A percentile compares a stretch with the other conserved stretches of the same genome.
Evolutionary conservation across 2,797 vertebrate genomes (phyloP).

Genomic region (Petrocephalus sullivani): DNA sequence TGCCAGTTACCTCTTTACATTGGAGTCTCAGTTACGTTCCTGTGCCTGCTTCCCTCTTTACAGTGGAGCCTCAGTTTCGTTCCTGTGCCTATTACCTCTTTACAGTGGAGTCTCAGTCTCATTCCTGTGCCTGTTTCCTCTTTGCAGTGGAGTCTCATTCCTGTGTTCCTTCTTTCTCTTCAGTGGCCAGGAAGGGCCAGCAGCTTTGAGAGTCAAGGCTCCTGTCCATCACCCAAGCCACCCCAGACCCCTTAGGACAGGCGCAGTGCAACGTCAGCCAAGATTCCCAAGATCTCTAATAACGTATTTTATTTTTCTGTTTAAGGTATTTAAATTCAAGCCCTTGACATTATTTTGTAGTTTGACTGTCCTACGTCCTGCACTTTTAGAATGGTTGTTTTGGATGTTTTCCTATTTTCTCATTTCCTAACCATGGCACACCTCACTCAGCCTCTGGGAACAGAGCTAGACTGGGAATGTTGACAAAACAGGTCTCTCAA

Average conservation of each 20-base stretch:
- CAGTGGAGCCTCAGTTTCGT: neutral
- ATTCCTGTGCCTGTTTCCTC: conserved; percentile 22
- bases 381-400: neutral
- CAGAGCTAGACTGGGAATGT: neutral
- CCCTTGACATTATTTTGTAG: neutral
- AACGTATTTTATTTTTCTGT: conserved; percentile 8
- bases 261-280: neutral
- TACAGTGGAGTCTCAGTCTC: neutral
- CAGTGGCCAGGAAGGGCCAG: conserved; percentile 88
- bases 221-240: conserved; percentile 89
- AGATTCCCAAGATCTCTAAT: neutral
- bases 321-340: neutral
- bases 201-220: conserved; percentile 96
- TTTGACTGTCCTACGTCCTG: neutral
- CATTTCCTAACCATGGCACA: neutral
- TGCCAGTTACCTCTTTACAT: conserved; percentile 58
- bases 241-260: conserved; percentile 65
- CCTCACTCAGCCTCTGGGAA: neutral
- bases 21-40: conserved; percentile 31
- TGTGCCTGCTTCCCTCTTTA: too few species aligned
- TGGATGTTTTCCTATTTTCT: neutral
- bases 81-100: neutral
- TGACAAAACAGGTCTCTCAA: neutral
- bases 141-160: conserved; percentile 60
- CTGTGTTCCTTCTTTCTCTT: neutral